Evolutionary conservation across 1,140 invertebrate species (phyloP).

Genomic region (Thaumatotibia leucotreta): DNA sequence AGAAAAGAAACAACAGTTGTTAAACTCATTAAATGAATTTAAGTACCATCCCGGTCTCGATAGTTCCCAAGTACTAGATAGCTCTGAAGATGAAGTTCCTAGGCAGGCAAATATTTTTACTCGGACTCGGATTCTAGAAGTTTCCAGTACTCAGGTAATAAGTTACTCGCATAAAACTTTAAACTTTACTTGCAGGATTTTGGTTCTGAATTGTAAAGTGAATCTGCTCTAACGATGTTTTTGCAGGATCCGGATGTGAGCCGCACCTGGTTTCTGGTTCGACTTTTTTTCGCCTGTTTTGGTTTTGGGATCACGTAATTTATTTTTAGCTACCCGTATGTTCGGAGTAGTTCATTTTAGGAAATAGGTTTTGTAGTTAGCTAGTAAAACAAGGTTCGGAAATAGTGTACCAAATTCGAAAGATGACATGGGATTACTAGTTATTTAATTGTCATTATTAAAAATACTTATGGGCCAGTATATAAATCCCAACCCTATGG

Average conservation of each 20-base stretch:
- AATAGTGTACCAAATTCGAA: no score
- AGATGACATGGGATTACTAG: no score
- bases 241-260: conserved; percentile 46
- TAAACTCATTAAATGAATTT: neutral
- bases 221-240: conserved; percentile 35
- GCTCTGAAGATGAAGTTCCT: neutral
- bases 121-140: neutral
- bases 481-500: no score
- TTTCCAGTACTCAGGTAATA: neutral
- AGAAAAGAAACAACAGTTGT: neutral
- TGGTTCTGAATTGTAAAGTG: conserved; percentile 26
- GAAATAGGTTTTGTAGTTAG: no score
- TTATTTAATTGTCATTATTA: no score
- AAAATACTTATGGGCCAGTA: no score
- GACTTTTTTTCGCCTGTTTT: conserved; percentile 22
- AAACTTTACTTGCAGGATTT: conserved; percentile 16
- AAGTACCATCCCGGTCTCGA: neutral
- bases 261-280: conserved; percentile 53
- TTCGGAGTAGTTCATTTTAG: no score
- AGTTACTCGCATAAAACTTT: conserved; percentile 11
- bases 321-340: conserved; percentile 1
- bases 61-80: neutral
- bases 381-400: no score
- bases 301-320: neutral
- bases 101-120: conserved; percentile 6